Base-by-base conservation (phyloP, 2,888 invertebrate species). In the Latheticus oryzae region DNA sequence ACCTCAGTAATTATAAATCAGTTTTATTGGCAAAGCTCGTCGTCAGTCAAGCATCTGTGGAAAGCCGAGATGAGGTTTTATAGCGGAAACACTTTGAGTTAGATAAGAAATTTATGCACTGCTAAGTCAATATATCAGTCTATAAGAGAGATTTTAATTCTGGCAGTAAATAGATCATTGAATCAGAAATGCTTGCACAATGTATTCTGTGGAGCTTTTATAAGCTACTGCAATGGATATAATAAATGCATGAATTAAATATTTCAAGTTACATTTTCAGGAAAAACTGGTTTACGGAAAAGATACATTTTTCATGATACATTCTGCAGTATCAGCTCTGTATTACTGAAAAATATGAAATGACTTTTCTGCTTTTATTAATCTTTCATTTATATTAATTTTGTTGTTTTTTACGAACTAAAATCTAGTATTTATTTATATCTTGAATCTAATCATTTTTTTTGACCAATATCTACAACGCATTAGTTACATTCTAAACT, bases 1-100 rank as follows among this genome's bases (percentile, higher is more conserved):
- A 58, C 45, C 61, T 56, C 26, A 17, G 17, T 17, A 28, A 33
- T 54, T 55, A 60, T 62, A 62, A 64, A 64, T 64, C 64, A 61
- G 37, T 30, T 50, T 47, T 61, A 64, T 61, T 58, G 61, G 37
- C 55, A 40, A 42, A 40, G 59, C 59, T 64, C 8, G 16, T 43
- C 16, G 58, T 58, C 51, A 53, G 54, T 59, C 61, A 55, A 65
- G 48, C 37, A 28, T 54, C 57, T 53, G 58, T n/a, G n/a, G n/a
- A n/a, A n/a, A n/a, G 55, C 45, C 54, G 47, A 51, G 48, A 56
- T 53, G 51, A 52, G 48, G 60, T 61, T 61, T 63, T 61, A 61
- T 63, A 40, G 56, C 45, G 48, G 42, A 48, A 56, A 37, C 42
- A 50, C 56, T 56, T 48, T 50, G 56, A 56, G 40, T 56, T 42